Conservation (phyloP, 64 coral and sea anemone species). For the Cladopsammia gracilis region DNA sequence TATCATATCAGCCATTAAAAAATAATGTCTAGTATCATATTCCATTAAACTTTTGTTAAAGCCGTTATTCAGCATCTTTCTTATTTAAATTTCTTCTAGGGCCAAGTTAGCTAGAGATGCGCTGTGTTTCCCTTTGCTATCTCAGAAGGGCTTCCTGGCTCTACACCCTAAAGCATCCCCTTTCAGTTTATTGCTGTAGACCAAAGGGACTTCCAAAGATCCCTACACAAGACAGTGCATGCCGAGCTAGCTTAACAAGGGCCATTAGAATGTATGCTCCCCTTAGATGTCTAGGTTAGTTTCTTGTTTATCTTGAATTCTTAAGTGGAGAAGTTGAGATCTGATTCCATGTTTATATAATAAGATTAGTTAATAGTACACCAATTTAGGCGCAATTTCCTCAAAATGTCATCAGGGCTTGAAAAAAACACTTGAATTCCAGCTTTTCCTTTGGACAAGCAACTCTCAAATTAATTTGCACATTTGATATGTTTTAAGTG, state of each 20-base stretch:
- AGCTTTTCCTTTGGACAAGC: background rate
- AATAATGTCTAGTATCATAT: no score
- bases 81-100: conserved; percentile 31
- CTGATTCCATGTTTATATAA: background rate
- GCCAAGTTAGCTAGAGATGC: conserved; percentile 49
- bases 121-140: background rate
- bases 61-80: no score
- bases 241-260: conserved; percentile 30
- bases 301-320: background rate
- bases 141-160: conserved; percentile 41
- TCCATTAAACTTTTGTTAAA: no score
- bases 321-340: background rate
- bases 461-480: no score
- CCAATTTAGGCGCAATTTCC: no score
- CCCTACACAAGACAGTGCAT: conserved; percentile 12
- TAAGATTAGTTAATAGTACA: no score
- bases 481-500: no score
- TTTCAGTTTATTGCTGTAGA: conserved; percentile 19
- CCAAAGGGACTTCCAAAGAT: background rate
- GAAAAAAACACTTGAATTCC: background rate
- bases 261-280: conserved; percentile 60
- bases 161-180: conserved; percentile 15
- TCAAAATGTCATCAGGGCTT: no score
- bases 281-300: conserved; percentile 70
- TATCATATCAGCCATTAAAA: no score